phyloP scores from a whole-genome alignment of 2,113 vertebrate genomes.

The Coryphaenoides rupestris region DNA sequence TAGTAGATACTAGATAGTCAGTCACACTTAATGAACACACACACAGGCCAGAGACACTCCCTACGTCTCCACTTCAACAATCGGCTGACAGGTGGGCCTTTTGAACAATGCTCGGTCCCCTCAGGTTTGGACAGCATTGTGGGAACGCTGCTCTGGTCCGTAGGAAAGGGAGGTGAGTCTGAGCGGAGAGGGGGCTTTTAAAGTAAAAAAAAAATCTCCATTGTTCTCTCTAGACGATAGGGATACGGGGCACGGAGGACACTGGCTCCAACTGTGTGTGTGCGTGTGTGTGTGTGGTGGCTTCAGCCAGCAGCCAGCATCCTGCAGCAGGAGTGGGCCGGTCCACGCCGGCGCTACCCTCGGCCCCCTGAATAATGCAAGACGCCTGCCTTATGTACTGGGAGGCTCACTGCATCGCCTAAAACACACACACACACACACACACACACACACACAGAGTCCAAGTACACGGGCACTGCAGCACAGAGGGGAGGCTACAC shows the following conservation, averaged over 20 bases:
- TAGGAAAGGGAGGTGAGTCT: conserved; percentile 47
- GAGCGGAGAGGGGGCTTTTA: not conserved
- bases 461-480: conserved; percentile 2
- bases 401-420: conserved; percentile 35
- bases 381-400: conserved; percentile 33
- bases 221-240: conserved; percentile 56
- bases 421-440: conserved; percentile 19
- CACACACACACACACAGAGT: conserved; percentile 2
- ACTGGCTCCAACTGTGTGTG: conserved; percentile 17
- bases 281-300: conserved; percentile 15
- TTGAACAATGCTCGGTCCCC: conserved; percentile 48
- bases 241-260: conserved; percentile 52
- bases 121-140: conserved; percentile 49
- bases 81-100: conserved; percentile 38
- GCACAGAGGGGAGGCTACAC: not conserved
- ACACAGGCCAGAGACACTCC: conserved; percentile 1
- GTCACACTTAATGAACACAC: conserved; percentile 8
- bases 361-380: conserved; percentile 61
- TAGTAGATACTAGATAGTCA: too few relatives aligned
- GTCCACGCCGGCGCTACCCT: conserved; percentile 50
- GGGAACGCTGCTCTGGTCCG: conserved; percentile 52
- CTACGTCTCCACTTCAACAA: conserved; percentile 35
- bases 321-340: conserved; percentile 47
- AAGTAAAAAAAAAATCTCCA: conserved; percentile 25
- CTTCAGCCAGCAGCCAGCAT: conserved; percentile 51